Evolutionary conservation across 2,113 vertebrate genomes (phyloP).

Genomic region (Eonycteris spelaea): DNA sequence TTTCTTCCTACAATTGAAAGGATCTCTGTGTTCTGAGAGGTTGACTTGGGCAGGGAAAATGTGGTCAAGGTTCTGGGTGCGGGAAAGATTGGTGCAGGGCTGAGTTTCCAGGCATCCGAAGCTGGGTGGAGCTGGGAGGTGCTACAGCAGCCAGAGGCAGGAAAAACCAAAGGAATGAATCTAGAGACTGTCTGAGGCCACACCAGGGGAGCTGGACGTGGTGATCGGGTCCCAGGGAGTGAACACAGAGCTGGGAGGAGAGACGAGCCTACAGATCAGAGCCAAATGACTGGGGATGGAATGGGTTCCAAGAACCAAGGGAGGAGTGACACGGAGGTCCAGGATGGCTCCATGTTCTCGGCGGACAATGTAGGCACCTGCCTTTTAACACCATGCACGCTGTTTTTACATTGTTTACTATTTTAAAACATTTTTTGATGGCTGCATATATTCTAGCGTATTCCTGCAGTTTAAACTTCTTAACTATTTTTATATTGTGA

Average conservation of each 20-base stretch:
- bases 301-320: not conserved
- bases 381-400: not conserved
- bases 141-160: not conserved
- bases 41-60: not conserved
- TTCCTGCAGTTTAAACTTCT: not conserved
- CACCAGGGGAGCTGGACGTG: not conserved
- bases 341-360: not conserved
- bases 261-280: not conserved
- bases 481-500: not conserved
- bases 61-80: not conserved
- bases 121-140: not conserved
- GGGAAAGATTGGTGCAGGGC: no score
- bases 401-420: not conserved
- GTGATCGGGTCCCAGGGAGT: not conserved
- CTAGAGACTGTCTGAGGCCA: not conserved
- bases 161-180: not conserved
- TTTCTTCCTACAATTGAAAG: not conserved
- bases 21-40: not conserved
- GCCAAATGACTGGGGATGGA: not conserved
- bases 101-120: not conserved
- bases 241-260: not conserved
- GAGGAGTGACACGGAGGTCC: accelerated
- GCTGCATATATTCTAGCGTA: not conserved
- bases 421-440: not conserved
- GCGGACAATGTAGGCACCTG: not conserved